phyloP scores from a whole-genome alignment of 2,888 invertebrate genomes.

The Villa cingulata region DNA sequence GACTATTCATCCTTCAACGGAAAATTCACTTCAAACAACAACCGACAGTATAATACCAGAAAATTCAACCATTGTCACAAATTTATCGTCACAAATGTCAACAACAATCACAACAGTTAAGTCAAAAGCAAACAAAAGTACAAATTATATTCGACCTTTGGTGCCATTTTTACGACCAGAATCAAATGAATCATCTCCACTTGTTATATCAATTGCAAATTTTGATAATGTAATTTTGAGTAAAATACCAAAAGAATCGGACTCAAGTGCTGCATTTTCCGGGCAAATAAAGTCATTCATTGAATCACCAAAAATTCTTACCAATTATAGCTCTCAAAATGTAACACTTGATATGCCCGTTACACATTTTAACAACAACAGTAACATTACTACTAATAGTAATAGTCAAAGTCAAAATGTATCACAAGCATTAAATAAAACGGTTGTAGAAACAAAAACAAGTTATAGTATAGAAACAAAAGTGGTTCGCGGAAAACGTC shows the following conservation, averaged over 20 bases:
- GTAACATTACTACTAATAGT: slow-evolving; percentile 11
- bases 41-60: slow-evolving; percentile 5
- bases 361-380: slow-evolving; percentile 10
- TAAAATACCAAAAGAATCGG: slow-evolving; percentile 23
- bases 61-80: slow-evolving; percentile 14
- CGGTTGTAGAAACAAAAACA: slow-evolving; percentile 21
- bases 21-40: neutral
- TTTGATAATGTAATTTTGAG: slow-evolving; percentile 35
- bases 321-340: neutral
- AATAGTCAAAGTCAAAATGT: slow-evolving; percentile 12
- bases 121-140: slow-evolving; percentile 4
- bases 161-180: slow-evolving; percentile 33
- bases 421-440: slow-evolving; percentile 3
- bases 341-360: slow-evolving; percentile 4
- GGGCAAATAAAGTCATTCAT: slow-evolving; percentile 24
- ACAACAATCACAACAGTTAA: slow-evolving; percentile 3
- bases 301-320: slow-evolving; percentile 19
- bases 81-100: slow-evolving; percentile 3
- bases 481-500: slow-evolving; percentile 26
- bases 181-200: slow-evolving; percentile 35
- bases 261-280: slow-evolving; percentile 28
- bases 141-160: slow-evolving; percentile 30
- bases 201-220: slow-evolving; percentile 36
- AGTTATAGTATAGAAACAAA: slow-evolving; percentile 30
- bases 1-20: slow-evolving; percentile 20